phyloP scores from a whole-genome alignment of 1,140 invertebrate species.

The Augochlora pura region DNA sequence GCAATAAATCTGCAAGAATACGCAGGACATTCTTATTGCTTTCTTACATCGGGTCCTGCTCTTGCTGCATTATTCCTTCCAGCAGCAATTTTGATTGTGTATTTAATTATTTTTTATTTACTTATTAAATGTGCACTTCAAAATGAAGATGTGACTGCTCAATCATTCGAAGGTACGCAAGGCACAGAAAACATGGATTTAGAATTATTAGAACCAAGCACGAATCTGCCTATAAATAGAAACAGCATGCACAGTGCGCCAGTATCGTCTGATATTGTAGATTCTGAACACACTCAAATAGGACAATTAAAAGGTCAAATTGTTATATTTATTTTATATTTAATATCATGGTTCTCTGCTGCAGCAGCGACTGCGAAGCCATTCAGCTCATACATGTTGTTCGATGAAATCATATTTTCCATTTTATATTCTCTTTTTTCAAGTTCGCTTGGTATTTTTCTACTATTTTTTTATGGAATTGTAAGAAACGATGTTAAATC shows the following conservation, averaged over 20 bases:
- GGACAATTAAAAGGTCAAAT: conserved; percentile 90
- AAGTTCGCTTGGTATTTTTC: conserved; percentile 88
- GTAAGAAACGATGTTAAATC: conserved; percentile 90
- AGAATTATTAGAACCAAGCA: conserved; percentile 86
- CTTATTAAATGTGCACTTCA: conserved; percentile 88
- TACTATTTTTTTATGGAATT: conserved; percentile 92
- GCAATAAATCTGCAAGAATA: conserved; percentile 94
- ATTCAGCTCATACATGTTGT: conserved; percentile 82
- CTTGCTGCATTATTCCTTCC: conserved; percentile 91
- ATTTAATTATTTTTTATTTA: conserved; percentile 87
- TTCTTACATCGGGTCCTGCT: conserved; percentile 88
- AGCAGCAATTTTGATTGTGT: conserved; percentile 86
- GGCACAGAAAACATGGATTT: conserved; percentile 91
- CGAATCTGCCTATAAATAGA: conserved; percentile 78
- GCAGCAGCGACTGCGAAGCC: conserved; percentile 86
- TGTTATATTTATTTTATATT: conserved; percentile 88
- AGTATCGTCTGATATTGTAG: conserved; percentile 88
- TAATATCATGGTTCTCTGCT: conserved; percentile 88
- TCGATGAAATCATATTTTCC: conserved; percentile 90
- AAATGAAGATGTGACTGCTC: conserved; percentile 84
- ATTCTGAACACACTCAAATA: conserved; percentile 89
- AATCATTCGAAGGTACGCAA: conserved; percentile 89
- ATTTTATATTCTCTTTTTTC: conserved; percentile 87
- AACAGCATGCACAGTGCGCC: conserved; percentile 84
- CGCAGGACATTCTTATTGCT: conserved; percentile 90